Conservation (phyloP, 37 sponge, comb jelly and placozoan species). For the Chondrilla cf. caribensis region DNA sequence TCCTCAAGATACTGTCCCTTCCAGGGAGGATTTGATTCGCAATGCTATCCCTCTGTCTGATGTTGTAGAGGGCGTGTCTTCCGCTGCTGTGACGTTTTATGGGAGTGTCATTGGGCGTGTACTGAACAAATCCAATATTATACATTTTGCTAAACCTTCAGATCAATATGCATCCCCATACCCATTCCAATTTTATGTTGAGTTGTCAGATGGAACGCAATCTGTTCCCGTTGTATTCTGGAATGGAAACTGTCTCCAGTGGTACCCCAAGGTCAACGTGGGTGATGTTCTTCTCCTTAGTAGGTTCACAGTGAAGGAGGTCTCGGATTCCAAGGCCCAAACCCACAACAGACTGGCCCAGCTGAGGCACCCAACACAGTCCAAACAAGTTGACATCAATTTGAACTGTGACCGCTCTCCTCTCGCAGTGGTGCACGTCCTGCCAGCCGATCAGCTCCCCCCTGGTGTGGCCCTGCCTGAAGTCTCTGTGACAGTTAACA, state of each 20-base stretch:
- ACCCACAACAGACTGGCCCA: constrained; percentile 9
- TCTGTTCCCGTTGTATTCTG: constrained; percentile 7
- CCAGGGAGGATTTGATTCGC: background rate
- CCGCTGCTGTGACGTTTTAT: background rate
- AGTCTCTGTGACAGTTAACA: background rate
- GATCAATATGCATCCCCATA: background rate
- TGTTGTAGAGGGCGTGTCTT: background rate
- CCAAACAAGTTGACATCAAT: background rate
- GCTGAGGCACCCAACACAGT: background rate
- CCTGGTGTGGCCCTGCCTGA: background rate
- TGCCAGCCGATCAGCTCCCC: background rate
- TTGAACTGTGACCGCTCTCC: background rate
- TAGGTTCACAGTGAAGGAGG: constrained; percentile 7
- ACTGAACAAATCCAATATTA: background rate
- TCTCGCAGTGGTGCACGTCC: background rate
- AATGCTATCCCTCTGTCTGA: background rate
- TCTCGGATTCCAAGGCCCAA: background rate
- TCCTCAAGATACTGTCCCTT: background rate
- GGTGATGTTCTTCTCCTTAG: constrained; percentile 4
- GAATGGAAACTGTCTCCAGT: constrained; percentile 7
- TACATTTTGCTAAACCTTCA: constrained; percentile 6
- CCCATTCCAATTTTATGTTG: constrained; percentile 24
- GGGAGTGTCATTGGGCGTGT: constrained; percentile 13
- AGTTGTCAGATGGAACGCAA: background rate
- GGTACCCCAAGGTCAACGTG: background rate